Base-by-base conservation (phyloP, 1,140 invertebrate genomes). In the Microplitis demolitor region DNA sequence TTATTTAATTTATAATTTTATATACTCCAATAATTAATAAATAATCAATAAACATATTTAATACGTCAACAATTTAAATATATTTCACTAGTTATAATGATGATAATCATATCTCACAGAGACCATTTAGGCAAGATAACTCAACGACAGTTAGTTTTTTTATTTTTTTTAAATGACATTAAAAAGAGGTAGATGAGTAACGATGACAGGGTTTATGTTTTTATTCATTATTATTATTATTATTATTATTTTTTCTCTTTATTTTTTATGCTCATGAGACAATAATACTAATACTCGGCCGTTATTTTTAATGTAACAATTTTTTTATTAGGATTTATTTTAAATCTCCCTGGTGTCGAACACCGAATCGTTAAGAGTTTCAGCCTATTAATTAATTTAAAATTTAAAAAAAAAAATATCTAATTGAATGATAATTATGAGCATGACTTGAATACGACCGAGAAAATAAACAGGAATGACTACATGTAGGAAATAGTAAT, bases 261-360 rank as follows among this genome's bases (percentile, higher is more conserved):
- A 24, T 24, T 60, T 66, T 13, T 51, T 56, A 71, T 61, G 63
- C 45, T 71, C 51, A 75, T 73, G 68, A 74, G 50, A 73, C 73
- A 75, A 73, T 69, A 73, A 63, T 68, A 69, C 64, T 76, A 71
- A 73, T 73, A 73, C 74, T 73, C 71, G 71, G 71, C 69, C 71
- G 64, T 73, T 73, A 69, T 73, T 64, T 70, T 69, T 34, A 73
- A 73, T 54, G 56, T 69, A 71, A 74, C 45, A 71, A 13, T 66
- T 58, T 69, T 63, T 70, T 66, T 62, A 34, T 24, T 24, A 24
- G 2, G 24, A 24, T 61, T 58, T 74, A 31, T 37, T 71, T 62
- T 45, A 61, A 39, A 45, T 24, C 39, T 68, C 53, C 66, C 54
- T 54, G 51, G 64, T 54, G 14, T 62, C 33, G 14, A 45, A 54